A percentile compares a stretch with the other conserved stretches of the same genome.
Conservation (phyloP, 30 jellyfish, hydroid and myxozoan genomes). For the Aurelia sp. region DNA sequence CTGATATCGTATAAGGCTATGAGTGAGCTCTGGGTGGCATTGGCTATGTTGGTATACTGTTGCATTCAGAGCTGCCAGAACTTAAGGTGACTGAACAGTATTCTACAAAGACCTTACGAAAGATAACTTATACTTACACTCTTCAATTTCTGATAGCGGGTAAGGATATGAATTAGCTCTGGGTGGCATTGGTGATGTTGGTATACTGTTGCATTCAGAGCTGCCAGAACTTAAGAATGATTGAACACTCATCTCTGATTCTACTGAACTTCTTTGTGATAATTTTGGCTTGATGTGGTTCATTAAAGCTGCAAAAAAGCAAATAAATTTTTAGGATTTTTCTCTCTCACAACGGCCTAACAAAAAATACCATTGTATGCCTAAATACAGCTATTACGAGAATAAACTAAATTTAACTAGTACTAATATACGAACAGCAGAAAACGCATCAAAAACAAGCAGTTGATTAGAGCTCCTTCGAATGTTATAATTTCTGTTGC, state of each 20-base stretch:
- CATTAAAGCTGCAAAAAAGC: conserved; percentile 65
- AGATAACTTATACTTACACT: conserved; percentile 9
- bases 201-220: conserved; percentile 61
- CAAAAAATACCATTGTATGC: too few species aligned
- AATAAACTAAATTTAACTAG: too few species aligned
- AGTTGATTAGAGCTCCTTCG: too few species aligned
- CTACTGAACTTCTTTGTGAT: conserved; percentile 68
- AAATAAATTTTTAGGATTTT: too few species aligned
- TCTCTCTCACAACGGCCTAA: too few species aligned
- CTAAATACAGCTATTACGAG: too few species aligned
- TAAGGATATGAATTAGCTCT: conserved; percentile 38
- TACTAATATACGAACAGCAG: too few species aligned
- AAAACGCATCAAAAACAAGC: too few species aligned
- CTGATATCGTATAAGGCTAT: conserved; percentile 47
- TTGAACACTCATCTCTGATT: conserved; percentile 75
- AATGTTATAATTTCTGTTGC: too few species aligned
- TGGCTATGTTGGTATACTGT: conserved; percentile 48
- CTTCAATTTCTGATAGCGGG: conserved; percentile 64
- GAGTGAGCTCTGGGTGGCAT: conserved; percentile 39
- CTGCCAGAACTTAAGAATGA: conserved; percentile 75
- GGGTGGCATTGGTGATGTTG: conserved; percentile 50
- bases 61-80: conserved; percentile 67
- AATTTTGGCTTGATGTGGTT: conserved; percentile 82
- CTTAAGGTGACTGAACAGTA: conserved; percentile 61
- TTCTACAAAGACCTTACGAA: background rate